Evolutionary conservation across 2,888 invertebrate species (phyloP).

Genomic region (Cryptocephalus moraei): DNA sequence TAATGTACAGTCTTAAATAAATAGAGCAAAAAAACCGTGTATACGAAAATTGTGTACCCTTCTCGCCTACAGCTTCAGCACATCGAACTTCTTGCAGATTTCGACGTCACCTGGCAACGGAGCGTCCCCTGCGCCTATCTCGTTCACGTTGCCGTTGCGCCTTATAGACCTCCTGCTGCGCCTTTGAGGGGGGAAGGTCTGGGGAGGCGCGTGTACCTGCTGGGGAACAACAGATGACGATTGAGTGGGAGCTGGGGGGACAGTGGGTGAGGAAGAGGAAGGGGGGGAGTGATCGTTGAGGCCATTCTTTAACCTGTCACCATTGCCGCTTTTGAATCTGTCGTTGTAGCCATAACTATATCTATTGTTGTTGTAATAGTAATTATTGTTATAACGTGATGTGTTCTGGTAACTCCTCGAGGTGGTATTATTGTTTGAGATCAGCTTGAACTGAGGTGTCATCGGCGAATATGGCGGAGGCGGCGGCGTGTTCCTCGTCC

Average conservation of each 20-base stretch:
- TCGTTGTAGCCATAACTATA: conserved; percentile 2
- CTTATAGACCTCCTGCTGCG: conserved; percentile 8
- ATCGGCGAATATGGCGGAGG: conserved; percentile 21
- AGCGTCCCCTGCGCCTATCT: conserved; percentile 37
- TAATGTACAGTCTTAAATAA: conserved; percentile 18
- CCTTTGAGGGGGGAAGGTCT: background rate
- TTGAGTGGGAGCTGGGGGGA: background rate
- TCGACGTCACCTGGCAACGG: conserved; percentile 28
- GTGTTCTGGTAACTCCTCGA: background rate
- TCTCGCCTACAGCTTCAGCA: conserved; percentile 24
- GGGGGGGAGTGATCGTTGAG: background rate
- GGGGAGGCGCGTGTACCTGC: conserved; percentile 12
- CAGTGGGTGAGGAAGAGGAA: background rate
- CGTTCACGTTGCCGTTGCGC: conserved; percentile 19
- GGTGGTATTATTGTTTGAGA: conserved; percentile 2
- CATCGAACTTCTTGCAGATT: conserved; percentile 33
- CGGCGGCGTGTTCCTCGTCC: conserved; percentile 14
- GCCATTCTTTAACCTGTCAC: background rate
- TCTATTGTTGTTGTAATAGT: conserved; percentile 9
- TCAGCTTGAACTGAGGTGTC: conserved; percentile 11
- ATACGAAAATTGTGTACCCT: conserved; percentile 4
- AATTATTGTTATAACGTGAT: conserved; percentile 10
- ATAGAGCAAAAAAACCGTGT: conserved; percentile 13
- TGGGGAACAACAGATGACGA: conserved; percentile 6
- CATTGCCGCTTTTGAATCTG: background rate